A percentile compares a stretch with the other conserved stretches of the same genome.
Evolutionary conservation across 2,888 invertebrate genomes (phyloP).

Genomic region (Candidula unifasciata): DNA sequence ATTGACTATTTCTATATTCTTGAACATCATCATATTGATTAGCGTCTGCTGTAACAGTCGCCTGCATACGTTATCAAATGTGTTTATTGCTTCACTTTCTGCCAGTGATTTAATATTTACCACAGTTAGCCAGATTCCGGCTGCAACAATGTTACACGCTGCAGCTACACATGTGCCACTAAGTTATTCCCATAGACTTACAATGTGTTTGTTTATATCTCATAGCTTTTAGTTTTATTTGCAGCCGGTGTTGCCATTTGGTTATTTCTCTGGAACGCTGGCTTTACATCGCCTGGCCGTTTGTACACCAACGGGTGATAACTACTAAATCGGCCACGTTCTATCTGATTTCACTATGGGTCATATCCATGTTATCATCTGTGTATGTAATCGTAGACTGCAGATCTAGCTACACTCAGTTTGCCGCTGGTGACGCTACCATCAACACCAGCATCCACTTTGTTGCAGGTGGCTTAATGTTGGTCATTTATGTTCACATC

Average conservation of each 20-base stretch:
- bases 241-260: background rate
- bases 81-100: conserved; percentile 1
- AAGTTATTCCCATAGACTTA: no score
- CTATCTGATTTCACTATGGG: background rate
- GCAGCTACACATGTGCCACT: background rate
- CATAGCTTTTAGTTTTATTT: background rate
- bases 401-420: no score
- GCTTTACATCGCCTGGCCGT: no score
- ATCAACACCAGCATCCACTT: no score
- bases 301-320: background rate
- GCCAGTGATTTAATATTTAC: background rate
- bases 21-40: background rate
- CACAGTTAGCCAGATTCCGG: background rate
- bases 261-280: conserved; percentile 21
- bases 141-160: background rate
- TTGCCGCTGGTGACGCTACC: background rate
- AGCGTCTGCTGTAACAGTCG: background rate
- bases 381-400: background rate
- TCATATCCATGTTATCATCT: background rate
- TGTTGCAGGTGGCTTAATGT: no score
- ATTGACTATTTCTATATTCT: background rate
- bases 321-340: background rate
- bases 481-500: no score
- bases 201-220: background rate
- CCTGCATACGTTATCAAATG: background rate